Evolutionary conservation across 2,888 invertebrate species (phyloP).

Genomic region (Drosophila neonasuta): DNA sequence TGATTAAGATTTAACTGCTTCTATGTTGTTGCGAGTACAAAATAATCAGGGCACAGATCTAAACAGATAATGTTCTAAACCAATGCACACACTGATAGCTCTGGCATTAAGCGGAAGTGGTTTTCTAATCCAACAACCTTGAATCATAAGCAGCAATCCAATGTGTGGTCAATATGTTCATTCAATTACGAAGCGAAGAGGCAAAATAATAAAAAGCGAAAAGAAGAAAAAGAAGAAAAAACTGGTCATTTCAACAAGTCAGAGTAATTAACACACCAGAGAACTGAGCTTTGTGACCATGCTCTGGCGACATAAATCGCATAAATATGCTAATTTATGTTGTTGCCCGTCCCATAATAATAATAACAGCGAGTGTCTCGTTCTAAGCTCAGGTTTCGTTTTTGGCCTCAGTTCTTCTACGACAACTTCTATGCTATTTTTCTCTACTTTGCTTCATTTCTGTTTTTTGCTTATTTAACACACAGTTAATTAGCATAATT

Average conservation of each 20-base stretch:
- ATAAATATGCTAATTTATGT: slow-evolving; percentile 63
- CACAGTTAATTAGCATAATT: slow-evolving; percentile 48
- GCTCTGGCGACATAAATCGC: slow-evolving; percentile 57
- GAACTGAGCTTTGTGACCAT: slow-evolving; percentile 51
- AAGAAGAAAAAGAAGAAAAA: slow-evolving; percentile 13
- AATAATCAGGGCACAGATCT: too few species aligned
- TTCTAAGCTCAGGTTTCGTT: slow-evolving; percentile 48
- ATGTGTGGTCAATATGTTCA: slow-evolving; percentile 36
- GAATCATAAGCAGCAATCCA: slow-evolving; percentile 25
- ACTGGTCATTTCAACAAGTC: slow-evolving; percentile 54
- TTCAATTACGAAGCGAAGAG: slow-evolving; percentile 12
- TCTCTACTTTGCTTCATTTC: neutral
- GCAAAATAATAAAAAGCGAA: neutral
- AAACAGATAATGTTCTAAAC: too few species aligned
- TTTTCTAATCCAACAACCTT: slow-evolving; percentile 34
- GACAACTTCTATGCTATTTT: neutral
- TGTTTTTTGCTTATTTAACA: slow-evolving; percentile 20
- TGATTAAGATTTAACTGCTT: too few species aligned
- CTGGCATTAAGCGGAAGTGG: slow-evolving; percentile 45
- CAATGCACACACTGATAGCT: neutral
- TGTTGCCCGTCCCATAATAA: slow-evolving; percentile 43
- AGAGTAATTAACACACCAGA: slow-evolving; percentile 51
- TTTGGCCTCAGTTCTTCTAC: slow-evolving; percentile 9
- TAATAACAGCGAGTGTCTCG: slow-evolving; percentile 18
- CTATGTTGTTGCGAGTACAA: too few species aligned